These are phyloP conservation scores for Cyclura pinguis DNA, from an alignment of 2,797 vertebrate species.

Conservation along the genomic window DNA sequence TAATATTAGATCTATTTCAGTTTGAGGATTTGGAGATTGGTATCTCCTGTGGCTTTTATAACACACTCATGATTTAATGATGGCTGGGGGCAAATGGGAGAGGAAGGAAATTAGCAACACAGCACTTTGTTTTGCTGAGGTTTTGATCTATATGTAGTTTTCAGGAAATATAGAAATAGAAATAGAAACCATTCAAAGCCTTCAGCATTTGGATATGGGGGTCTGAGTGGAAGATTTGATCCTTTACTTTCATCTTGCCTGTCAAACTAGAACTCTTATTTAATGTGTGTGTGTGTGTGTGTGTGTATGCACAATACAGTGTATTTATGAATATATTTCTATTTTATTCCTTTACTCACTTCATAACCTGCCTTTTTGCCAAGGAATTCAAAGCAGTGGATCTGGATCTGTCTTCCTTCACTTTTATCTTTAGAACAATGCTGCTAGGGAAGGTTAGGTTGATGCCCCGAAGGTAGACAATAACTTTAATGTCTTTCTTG, in stretches of 20 bases:
- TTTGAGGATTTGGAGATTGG: not conserved
- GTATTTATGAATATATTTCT: not conserved
- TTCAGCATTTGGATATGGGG: not conserved
- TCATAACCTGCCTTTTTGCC: not conserved
- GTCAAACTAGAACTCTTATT: not conserved
- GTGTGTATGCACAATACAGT: not conserved
- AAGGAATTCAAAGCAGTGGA: not conserved
- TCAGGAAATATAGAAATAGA: no score
- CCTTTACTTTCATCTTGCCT: not conserved
- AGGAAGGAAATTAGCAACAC: not conserved
- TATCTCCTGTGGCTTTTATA: not conserved
- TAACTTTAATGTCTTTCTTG: not conserved
- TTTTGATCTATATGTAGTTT: not conserved
- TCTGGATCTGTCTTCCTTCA: no score
- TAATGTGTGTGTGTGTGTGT: not conserved
- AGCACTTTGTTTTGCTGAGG: not conserved
- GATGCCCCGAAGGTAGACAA: not conserved
- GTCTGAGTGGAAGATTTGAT: not conserved
- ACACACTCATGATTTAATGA: conserved; percentile 5
- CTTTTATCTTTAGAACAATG: not conserved
- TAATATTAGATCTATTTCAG: not conserved
- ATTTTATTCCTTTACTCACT: not conserved
- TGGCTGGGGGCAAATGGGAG: not conserved
- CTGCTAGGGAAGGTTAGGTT: not conserved
- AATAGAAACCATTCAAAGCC: not conserved